Evolutionary conservation across 2,888 invertebrate genomes (phyloP).

Genomic region (Nemotelus pantherinus): DNA sequence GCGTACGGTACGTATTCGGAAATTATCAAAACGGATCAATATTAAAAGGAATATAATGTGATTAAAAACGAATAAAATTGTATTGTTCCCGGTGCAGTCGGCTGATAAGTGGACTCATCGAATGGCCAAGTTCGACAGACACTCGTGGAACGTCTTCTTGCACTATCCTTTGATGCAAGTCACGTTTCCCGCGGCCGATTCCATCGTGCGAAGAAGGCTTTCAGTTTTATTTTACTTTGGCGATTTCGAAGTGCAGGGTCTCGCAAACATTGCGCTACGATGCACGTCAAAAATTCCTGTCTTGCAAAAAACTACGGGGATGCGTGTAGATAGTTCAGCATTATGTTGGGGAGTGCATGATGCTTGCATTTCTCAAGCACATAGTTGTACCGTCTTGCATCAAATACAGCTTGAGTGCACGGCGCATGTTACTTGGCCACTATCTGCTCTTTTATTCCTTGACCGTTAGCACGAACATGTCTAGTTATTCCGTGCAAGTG

Average conservation of each 20-base stretch:
- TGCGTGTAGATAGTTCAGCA: too few species aligned
- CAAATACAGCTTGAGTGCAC: too few species aligned
- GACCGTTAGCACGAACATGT: conserved; percentile 22
- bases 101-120: background rate
- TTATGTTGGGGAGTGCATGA: too few species aligned
- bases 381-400: too few species aligned
- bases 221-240: background rate
- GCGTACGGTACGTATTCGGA: background rate
- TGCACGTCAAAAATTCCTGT: too few species aligned
- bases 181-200: conserved; percentile 49
- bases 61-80: conserved; percentile 45
- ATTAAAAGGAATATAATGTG: conserved; percentile 30
- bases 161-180: conserved; percentile 46
- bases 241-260: too few species aligned
- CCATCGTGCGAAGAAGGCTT: conserved; percentile 24
- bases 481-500: background rate
- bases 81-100: conserved; percentile 3
- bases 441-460: background rate
- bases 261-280: too few species aligned
- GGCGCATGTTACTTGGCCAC: too few species aligned
- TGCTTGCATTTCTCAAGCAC: too few species aligned
- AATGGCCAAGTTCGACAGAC: conserved; percentile 4
- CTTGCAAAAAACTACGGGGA: too few species aligned
- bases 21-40: conserved; percentile 43
- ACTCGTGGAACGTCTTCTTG: background rate